phyloP scores from a whole-genome alignment of 2,797 vertebrate species.

The Paratrypauchen microcephalus region DNA sequence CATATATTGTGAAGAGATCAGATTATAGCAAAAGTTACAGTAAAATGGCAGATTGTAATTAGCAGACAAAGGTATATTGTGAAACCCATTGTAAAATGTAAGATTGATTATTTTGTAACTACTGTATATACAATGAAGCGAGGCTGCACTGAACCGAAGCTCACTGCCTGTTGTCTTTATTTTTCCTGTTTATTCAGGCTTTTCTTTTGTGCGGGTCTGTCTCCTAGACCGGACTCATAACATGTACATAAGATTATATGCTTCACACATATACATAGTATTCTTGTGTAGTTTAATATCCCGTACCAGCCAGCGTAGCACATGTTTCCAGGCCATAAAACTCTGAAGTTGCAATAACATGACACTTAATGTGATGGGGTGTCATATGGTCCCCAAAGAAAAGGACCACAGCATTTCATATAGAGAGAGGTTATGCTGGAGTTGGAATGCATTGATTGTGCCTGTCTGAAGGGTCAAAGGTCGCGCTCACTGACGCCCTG shows the following conservation, averaged over 20 bases:
- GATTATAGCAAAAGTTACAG: no score
- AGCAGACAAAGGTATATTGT: no score
- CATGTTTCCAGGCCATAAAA: not conserved
- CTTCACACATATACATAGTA: not conserved
- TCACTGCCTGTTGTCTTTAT: no score
- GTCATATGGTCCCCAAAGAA: not conserved
- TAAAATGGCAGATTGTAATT: no score
- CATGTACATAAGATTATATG: not conserved
- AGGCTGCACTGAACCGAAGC: no score
- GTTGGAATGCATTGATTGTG: conserved; percentile 5
- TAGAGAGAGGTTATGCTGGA: not conserved
- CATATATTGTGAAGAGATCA: no score
- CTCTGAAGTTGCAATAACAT: conserved; percentile 7
- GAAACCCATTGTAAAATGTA: no score
- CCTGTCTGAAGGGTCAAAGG: conserved; percentile 9
- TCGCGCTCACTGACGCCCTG: not conserved
- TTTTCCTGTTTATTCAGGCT: no score
- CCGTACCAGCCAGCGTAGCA: not conserved
- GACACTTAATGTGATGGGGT: not conserved
- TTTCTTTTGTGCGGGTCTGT: no score
- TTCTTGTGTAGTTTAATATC: not conserved
- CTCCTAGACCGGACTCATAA: no score
- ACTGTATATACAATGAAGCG: no score
- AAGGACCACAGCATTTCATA: not conserved
- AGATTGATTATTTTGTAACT: no score